phyloP scores from a whole-genome alignment of 2,888 invertebrate genomes.

The Temnothorax rugatulus region DNA sequence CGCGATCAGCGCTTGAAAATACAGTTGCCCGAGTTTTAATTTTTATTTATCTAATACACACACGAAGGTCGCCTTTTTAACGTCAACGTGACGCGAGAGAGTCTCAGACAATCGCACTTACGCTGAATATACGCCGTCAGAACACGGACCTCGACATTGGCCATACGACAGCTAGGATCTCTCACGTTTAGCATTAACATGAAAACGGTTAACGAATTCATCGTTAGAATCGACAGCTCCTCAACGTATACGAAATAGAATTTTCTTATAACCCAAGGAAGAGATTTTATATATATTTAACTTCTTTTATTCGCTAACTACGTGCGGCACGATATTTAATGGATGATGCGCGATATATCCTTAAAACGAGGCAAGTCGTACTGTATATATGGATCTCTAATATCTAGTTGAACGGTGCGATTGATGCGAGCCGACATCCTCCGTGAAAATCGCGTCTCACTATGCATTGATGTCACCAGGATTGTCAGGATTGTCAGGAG shows the following conservation, averaged over 20 bases:
- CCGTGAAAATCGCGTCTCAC: conserved; percentile 36
- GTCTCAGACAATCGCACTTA: background rate
- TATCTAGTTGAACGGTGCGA: conserved; percentile 40
- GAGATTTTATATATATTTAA: conserved; percentile 9
- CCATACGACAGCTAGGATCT: conserved; percentile 25
- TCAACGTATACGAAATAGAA: conserved; percentile 30
- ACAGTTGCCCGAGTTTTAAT: background rate
- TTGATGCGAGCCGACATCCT: conserved; percentile 44
- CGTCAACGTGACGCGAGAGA: conserved; percentile 26
- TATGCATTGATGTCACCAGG: conserved; percentile 45
- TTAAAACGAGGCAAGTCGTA: conserved; percentile 18
- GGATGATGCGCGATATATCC: conserved; percentile 35
- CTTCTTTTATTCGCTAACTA: conserved; percentile 31
- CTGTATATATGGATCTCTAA: conserved; percentile 33
- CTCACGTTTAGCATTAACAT: conserved; percentile 7
- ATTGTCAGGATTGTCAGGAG: conserved; percentile 42
- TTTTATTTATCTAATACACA: background rate
- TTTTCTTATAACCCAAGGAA: conserved; percentile 13
- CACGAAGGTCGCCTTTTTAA: conserved; percentile 4
- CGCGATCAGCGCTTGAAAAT: background rate
- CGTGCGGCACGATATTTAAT: conserved; percentile 38
- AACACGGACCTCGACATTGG: background rate
- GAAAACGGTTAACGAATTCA: conserved; percentile 20
- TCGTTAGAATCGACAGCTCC: background rate
- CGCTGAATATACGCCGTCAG: background rate